phyloP scores from a whole-genome alignment of 2,113 vertebrate species.

The Brachionichthys hirsutus region DNA sequence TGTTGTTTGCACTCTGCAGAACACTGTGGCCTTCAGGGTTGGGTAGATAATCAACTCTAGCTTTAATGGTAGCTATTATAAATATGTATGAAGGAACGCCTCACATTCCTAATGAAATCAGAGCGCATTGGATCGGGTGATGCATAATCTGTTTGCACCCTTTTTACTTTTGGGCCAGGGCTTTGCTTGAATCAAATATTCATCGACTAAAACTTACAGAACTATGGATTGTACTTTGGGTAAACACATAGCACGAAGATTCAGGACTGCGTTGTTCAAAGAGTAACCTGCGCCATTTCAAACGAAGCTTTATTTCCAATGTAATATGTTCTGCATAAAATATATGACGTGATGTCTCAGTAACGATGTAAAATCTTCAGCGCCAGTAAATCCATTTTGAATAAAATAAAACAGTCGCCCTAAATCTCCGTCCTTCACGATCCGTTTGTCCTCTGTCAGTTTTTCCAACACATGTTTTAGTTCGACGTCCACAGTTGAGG shows the following conservation, averaged over 20 bases:
- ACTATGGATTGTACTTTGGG: constrained; percentile 6
- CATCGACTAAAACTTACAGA: constrained; percentile 10
- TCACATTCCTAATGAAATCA: constrained; percentile 47
- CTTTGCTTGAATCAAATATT: constrained; percentile 45
- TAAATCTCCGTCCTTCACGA: not conserved
- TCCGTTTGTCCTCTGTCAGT: not conserved
- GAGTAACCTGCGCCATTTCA: not conserved
- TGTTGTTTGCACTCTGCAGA: constrained; percentile 19
- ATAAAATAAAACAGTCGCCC: too few relatives aligned
- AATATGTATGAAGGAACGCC: constrained; percentile 60
- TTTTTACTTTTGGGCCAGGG: constrained; percentile 30
- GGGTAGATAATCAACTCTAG: constrained; percentile 37
- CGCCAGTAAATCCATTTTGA: too few relatives aligned
- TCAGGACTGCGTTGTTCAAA: constrained; percentile 7
- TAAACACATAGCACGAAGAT: constrained; percentile 23
- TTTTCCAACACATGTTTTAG: not conserved
- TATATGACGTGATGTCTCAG: not conserved
- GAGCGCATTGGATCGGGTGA: constrained; percentile 27
- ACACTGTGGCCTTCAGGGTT: constrained; percentile 16
- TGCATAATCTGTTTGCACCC: constrained; percentile 41
- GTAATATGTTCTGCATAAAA: not conserved
- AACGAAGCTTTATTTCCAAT: not conserved
- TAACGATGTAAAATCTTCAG: too few relatives aligned
- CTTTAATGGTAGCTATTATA: constrained; percentile 46
- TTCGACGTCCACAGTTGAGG: not conserved